Base-by-base conservation (phyloP, 2,113 vertebrate genomes). In the Prolemur simus region DNA sequence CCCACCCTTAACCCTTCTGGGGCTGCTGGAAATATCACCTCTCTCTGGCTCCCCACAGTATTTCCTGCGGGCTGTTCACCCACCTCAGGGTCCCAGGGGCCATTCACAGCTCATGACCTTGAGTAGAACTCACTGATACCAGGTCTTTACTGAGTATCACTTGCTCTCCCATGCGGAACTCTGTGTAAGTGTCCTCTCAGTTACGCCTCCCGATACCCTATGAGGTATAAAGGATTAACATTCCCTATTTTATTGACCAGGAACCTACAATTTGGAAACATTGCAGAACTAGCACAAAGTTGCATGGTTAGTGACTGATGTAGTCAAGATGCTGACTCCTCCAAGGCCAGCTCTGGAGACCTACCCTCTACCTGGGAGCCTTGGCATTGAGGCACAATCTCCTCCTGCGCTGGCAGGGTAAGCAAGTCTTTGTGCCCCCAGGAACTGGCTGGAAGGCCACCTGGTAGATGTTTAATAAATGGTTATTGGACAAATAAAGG, bases 271-370 rank as follows among this genome's bases (percentile, higher is more conserved):
- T 54, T 10, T 45, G n/a, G 68, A 86, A 52, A 74, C 32, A 34
- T 68, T 27, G 52, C 17, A 39, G 18, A 68, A 74, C 3, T 42
- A 60, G 27, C 27, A 45, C 29, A 5, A 52, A 90, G 56, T 76
- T 1, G 7, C 73, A 42, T 47, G 58, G 29, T 63, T 37, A 77
- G 23, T 1, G 0, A 49, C 29, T 45, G 17, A 29, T 4, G 10
- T 20, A 74, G 34, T 21, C 60, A 20, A n/a, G 34, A 58, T 29
- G 8, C 42, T 27, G 2, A 66, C 13, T 3, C 73, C 4, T 23
- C 29, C 0, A 1, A 1, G 8, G 42, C 39, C 21, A 13, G 7
- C 17, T 54, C 60, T 9, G 4, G 27, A 18, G 0, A 0, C n/a
- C 52, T 37, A 17, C 23, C 7, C 42, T 34, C 42, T 0, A 5